A percentile compares a stretch with the other conserved stretches of the same genome.
Conservation (phyloP, 2,888 invertebrate genomes). For the Parnassius glacialis region DNA sequence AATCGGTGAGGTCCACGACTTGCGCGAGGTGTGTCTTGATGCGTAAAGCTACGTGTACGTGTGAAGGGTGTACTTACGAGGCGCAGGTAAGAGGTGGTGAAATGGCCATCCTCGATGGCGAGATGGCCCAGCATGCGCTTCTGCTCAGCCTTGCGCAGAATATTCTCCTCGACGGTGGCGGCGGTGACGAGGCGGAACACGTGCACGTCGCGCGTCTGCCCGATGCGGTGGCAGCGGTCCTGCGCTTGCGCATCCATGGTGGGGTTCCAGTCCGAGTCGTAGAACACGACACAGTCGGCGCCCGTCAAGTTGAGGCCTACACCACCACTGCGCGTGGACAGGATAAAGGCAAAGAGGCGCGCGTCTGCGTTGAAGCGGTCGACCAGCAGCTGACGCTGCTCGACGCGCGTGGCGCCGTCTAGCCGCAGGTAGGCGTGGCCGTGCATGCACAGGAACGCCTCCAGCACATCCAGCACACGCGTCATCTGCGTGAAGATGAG, state of each 20-base stretch:
- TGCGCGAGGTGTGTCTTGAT: too few species aligned
- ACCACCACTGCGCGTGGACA: slow-evolving; percentile 98
- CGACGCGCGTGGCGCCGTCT: slow-evolving; percentile 97
- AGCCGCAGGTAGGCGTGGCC: slow-evolving; percentile 97
- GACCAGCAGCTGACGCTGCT: slow-evolving; percentile 94
- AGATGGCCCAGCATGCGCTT: slow-evolving; percentile 97
- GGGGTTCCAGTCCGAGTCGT: slow-evolving; percentile 99
- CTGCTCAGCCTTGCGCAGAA: slow-evolving; percentile 98
- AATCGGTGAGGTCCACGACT: too few species aligned
- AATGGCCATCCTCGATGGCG: slow-evolving; percentile 99
- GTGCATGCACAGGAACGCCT: slow-evolving; percentile 97
- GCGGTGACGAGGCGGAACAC: slow-evolving; percentile 98
- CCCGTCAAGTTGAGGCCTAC: slow-evolving; percentile 99
- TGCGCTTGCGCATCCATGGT: slow-evolving; percentile 98
- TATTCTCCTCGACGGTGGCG: slow-evolving; percentile 99
- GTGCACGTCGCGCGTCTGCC: slow-evolving; percentile 99
- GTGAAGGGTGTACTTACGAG: slow-evolving; percentile 49
- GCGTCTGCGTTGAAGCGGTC: slow-evolving; percentile 98
- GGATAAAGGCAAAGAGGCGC: slow-evolving; percentile 97
- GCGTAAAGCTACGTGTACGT: neutral
- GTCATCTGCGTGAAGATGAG: slow-evolving; percentile 99
- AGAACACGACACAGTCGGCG: slow-evolving; percentile 99
- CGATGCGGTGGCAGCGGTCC: slow-evolving; percentile 98
- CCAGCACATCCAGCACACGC: slow-evolving; percentile 98
- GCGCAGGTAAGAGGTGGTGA: slow-evolving; percentile 98